phyloP scores from a whole-genome alignment of 2,113 vertebrate genomes.

The Pelmatolapia mariae region DNA sequence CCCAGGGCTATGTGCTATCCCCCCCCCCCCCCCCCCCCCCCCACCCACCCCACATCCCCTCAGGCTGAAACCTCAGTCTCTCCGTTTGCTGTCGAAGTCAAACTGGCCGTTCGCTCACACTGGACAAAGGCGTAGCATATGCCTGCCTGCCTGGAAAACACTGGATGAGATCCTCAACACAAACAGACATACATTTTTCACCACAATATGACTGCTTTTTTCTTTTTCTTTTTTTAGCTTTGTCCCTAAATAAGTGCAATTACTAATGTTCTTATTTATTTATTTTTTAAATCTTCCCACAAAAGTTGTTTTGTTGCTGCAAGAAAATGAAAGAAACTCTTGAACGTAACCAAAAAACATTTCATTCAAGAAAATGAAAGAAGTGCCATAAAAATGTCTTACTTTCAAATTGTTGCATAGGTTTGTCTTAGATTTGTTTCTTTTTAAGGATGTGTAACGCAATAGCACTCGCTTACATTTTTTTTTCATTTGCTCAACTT shows the following conservation, averaged over 20 bases:
- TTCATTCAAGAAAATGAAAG: not conserved
- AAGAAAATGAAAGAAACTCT: not conserved
- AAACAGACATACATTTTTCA: not conserved
- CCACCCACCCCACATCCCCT: slow-evolving; percentile 10
- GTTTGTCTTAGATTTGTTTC: not conserved
- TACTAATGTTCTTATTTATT: not conserved
- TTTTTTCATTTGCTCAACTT: not conserved
- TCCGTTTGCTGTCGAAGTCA: slow-evolving; percentile 18
- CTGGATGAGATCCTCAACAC: not conserved
- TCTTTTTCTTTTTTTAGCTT: not conserved
- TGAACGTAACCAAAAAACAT: not conserved
- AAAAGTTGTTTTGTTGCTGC: not conserved
- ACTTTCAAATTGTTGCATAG: not conserved
- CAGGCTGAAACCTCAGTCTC: slow-evolving; percentile 35
- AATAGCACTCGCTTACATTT: not conserved
- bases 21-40: slow-evolving; percentile 30
- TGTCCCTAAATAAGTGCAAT: not conserved
- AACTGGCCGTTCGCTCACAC: slow-evolving; percentile 24
- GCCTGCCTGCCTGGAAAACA: slow-evolving; percentile 7
- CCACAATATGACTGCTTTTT: not conserved
- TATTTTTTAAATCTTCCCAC: not conserved
- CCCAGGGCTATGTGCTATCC: slow-evolving; percentile 51
- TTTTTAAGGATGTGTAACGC: not conserved
- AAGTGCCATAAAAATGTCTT: not conserved
- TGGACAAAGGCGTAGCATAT: slow-evolving; percentile 41